Evolutionary conservation across 2,888 invertebrate genomes (phyloP).

Genomic region (Argyra leucocephala): DNA sequence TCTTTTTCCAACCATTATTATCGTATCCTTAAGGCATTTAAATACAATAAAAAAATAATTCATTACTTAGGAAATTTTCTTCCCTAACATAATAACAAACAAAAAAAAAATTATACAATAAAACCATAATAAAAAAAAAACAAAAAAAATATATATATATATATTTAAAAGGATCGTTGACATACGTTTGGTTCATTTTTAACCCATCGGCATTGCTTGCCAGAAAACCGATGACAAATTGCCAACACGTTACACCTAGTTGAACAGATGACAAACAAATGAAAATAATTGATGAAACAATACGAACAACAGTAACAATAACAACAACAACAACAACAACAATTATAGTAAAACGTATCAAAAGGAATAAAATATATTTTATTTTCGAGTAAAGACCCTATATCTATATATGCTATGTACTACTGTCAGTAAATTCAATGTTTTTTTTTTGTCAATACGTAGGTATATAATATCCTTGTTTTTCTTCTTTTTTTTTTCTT

Average conservation of each 20-base stretch:
- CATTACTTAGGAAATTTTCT: no score
- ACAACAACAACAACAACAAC: background rate
- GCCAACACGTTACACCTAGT: conserved; percentile 12
- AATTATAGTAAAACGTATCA: background rate
- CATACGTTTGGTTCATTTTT: background rate
- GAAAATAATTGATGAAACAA: conserved; percentile 4
- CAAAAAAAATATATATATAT: no score
- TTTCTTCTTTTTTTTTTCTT: no score
- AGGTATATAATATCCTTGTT: no score
- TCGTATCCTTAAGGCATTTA: background rate
- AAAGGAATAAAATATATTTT: background rate
- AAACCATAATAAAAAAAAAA: background rate
- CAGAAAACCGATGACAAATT: conserved; percentile 9
- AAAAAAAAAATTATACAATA: background rate
- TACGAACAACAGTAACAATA: background rate
- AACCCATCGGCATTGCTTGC: background rate
- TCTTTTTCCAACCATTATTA: background rate
- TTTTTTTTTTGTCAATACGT: no score
- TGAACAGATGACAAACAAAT: conserved; percentile 11
- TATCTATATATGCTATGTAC: no score
- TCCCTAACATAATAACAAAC: no score
- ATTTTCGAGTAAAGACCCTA: background rate
- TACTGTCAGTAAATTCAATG: no score
- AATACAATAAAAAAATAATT: no score
- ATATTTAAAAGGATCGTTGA: background rate